These are phyloP conservation scores for Steinernema carpocapsae DNA, from an alignment of 2,888 invertebrate genomes.

Conservation along the genomic window DNA sequence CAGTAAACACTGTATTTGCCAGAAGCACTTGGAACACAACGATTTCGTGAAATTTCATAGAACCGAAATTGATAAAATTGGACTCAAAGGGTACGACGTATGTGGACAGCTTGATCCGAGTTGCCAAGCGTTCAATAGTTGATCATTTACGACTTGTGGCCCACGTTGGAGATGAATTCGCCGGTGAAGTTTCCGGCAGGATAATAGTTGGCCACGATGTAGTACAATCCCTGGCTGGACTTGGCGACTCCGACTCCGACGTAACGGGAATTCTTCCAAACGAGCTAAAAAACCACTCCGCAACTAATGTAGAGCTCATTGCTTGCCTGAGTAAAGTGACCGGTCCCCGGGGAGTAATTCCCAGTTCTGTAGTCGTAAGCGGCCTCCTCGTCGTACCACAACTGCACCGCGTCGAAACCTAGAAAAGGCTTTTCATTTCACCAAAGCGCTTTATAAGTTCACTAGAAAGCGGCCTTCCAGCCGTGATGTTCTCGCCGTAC, in stretches of 20 bases:
- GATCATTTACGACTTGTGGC: constrained; percentile 26
- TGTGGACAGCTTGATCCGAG: too few species aligned
- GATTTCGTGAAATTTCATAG: too few species aligned
- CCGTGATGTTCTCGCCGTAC: constrained; percentile 43
- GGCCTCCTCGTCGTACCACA: constrained; percentile 39
- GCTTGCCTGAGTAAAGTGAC: constrained; percentile 77
- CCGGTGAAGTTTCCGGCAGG: constrained; percentile 86
- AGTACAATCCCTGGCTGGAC: constrained; percentile 73
- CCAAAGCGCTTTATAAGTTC: not conserved
- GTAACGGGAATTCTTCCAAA: constrained; percentile 80
- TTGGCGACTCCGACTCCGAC: constrained; percentile 80
- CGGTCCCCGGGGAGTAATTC: constrained; percentile 32
- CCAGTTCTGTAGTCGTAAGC: constrained; percentile 14
- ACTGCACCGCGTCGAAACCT: constrained; percentile 72
- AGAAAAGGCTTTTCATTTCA: too few species aligned
- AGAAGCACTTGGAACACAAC: too few species aligned
- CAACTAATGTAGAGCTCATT: too few species aligned
- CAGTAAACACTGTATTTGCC: too few species aligned
- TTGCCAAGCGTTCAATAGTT: too few species aligned
- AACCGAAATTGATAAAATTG: too few species aligned
- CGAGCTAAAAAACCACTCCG: constrained; percentile 74
- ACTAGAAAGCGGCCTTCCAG: constrained; percentile 1
- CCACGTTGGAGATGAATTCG: constrained; percentile 79
- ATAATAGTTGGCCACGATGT: constrained; percentile 86
- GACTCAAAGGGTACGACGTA: too few species aligned